Base-by-base conservation (phyloP, 2,113 vertebrate species). In the Onychorhynchus coronatus region DNA sequence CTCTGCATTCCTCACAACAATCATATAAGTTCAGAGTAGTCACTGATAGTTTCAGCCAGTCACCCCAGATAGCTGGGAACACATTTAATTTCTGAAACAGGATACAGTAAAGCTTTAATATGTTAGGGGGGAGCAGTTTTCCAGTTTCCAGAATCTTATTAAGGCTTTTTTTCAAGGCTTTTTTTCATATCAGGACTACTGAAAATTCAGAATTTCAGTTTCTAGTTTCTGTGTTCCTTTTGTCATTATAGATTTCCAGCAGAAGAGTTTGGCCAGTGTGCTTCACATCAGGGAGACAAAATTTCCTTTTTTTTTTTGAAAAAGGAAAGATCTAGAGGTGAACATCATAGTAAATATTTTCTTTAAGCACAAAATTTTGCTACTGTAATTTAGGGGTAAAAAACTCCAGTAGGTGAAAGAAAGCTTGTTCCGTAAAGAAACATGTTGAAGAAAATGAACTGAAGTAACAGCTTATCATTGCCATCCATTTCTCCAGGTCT, bases 51-150 rank as follows among this genome's bases (percentile, higher is more conserved):
- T 77, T 74, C 33, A 41, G 11, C 12, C 53, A 50, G 18, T 73
- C 35, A 39, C 53, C 2, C 2, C 41, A 67, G 13, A 13, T 41
- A 56, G 3, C 14, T 23, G 31, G 28, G 39, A 73, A 46, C 35
- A 62, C 25, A 42, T 39, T 58, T 74, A 6, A 25, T 84, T 84
- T 91, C 28, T 83, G 47, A 63, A 72, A 20, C 8, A 72, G 8
- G 46, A 14, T 42, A 31, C 0, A 0, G 24, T 37, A 17, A 41
- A 63, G 11, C 4, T 94, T 81, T 66, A 68, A 62, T 25, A 44
- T 0, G 0, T 30, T 24, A 23, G 6, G 0, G 0, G 5, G 7
- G 6, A 12, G 20, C 9, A 6, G 25, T 21, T 70, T 59, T 77
- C 20, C 30, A 41, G 52, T 55, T 75, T 63, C 20, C 23, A 68